Evolutionary conservation across 2,113 vertebrate species (phyloP).

Genomic region (Scolopax mira): DNA sequence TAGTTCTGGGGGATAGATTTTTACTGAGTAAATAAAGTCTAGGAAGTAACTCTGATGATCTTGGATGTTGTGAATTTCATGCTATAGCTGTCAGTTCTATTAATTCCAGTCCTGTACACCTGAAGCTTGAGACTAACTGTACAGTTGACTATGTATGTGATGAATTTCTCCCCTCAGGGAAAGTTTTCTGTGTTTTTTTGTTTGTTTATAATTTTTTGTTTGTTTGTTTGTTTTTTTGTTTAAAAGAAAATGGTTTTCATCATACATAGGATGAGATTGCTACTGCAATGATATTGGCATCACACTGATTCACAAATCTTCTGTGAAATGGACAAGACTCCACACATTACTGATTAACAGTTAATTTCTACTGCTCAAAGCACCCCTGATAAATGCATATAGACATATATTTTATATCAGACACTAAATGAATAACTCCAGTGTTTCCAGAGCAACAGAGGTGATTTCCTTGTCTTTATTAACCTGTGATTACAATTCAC

Average conservation of each 20-base stretch:
- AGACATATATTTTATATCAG: background rate
- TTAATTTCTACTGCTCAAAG: background rate
- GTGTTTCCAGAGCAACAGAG: background rate
- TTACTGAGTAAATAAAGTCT: constrained; percentile 28
- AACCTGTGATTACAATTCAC: background rate
- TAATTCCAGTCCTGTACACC: constrained; percentile 7
- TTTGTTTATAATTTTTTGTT: background rate
- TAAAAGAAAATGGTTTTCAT: background rate
- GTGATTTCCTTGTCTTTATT: background rate
- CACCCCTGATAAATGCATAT: background rate
- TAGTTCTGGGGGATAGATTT: background rate
- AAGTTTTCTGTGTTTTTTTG: background rate
- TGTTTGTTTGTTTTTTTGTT: background rate
- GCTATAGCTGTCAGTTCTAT: background rate
- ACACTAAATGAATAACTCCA: background rate
- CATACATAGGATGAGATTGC: background rate
- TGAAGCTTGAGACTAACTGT: constrained; percentile 27
- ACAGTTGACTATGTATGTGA: background rate
- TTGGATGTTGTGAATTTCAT: constrained; percentile 17
- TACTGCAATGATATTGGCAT: background rate
- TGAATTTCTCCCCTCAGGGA: background rate
- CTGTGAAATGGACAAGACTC: background rate
- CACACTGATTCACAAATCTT: background rate
- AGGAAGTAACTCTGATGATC: constrained; percentile 44
- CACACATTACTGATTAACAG: background rate